phyloP scores from a whole-genome alignment of 2,797 vertebrate species.

The Acipenser ruthenus region DNA sequence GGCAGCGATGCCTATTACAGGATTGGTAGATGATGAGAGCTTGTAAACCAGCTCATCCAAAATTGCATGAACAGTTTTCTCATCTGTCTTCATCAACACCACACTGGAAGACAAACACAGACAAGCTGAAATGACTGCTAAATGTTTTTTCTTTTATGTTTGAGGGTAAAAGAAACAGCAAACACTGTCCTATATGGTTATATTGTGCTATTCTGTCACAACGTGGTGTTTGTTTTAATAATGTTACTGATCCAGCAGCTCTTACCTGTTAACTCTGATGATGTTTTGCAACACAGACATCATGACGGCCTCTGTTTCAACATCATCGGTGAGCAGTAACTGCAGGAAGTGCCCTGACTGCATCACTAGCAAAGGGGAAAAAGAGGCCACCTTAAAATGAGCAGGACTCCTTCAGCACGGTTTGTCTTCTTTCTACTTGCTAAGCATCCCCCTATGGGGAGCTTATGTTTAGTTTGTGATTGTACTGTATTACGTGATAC shows the following conservation, averaged over 20 bases:
- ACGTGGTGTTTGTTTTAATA: neutral
- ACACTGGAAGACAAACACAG: conserved; percentile 44
- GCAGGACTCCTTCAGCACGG: neutral
- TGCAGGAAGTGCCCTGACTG: conserved; percentile 71
- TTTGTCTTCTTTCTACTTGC: neutral
- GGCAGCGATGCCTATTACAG: conserved; percentile 63
- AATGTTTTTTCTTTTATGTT: neutral
- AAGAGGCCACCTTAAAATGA: conserved; percentile 12
- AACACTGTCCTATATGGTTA: neutral
- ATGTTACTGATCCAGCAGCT: conserved; percentile 2
- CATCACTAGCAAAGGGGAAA: conserved; percentile 58
- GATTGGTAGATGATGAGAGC: conserved; percentile 69
- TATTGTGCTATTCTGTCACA: neutral
- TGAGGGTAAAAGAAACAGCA: conserved; percentile 14
- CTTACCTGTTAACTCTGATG: conserved; percentile 68
- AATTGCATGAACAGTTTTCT: conserved; percentile 57
- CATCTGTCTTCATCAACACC: conserved; percentile 53
- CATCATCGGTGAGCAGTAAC: conserved; percentile 73
- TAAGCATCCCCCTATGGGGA: neutral
- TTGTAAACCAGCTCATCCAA: conserved; percentile 82
- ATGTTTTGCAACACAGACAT: conserved; percentile 69
- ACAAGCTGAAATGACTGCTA: conserved; percentile 3
- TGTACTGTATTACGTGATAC: neutral
- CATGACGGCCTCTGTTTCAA: conserved; percentile 54
- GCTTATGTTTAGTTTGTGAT: neutral